Conservation (phyloP, 2,113 vertebrate species). For the Colaptes auratus region DNA sequence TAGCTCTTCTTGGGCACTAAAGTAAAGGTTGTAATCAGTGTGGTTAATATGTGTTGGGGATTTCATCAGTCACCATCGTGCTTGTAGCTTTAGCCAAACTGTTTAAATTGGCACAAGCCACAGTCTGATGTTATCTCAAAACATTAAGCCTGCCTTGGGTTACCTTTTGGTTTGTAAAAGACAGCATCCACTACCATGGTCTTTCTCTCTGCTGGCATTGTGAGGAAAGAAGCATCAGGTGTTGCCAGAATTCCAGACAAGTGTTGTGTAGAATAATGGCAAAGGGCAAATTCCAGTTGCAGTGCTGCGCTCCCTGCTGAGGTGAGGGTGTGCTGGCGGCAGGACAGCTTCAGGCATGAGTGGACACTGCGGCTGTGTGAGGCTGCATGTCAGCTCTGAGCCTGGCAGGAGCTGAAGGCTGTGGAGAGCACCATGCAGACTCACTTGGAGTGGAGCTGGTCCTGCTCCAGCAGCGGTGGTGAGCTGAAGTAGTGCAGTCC, state of each 20-base stretch:
- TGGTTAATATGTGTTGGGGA: neutral
- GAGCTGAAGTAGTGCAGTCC: neutral
- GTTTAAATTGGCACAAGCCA: neutral
- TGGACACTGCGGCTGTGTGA: neutral
- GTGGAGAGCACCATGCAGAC: neutral
- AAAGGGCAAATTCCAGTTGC: neutral
- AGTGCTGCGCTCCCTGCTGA: neutral
- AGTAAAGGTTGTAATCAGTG: neutral
- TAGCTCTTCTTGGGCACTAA: neutral
- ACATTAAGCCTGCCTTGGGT: neutral
- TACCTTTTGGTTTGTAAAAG: neutral
- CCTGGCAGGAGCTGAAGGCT: neutral
- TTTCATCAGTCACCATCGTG: neutral
- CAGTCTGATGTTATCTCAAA: neutral
- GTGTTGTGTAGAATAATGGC: neutral
- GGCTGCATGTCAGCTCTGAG: neutral
- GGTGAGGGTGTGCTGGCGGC: neutral
- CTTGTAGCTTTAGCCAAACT: neutral
- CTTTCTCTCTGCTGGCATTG: neutral
- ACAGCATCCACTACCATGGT: accelerated
- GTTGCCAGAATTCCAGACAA: neutral
- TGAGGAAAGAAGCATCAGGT: neutral
- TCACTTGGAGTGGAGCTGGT: neutral
- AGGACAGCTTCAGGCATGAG: accelerated
- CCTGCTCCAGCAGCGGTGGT: neutral